phyloP scores from a whole-genome alignment of 1,140 invertebrate genomes.

The Philaenus spumarius region DNA sequence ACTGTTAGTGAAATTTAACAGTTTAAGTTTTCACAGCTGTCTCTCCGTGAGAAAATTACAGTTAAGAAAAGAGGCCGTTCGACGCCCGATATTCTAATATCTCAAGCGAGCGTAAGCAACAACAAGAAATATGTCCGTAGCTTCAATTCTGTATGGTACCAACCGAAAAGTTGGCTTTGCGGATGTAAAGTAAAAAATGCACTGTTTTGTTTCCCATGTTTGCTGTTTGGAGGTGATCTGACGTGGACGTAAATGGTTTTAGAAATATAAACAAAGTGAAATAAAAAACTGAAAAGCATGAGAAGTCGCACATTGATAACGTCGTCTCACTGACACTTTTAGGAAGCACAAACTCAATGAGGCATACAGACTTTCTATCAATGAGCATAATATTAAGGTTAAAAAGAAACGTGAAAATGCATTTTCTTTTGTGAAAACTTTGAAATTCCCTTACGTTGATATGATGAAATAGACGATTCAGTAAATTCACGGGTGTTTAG shows the following conservation, averaged over 20 bases:
- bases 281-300: conserved; percentile 21
- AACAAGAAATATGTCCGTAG: conserved; percentile 22
- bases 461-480: conserved; percentile 30
- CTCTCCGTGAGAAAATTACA: conserved; percentile 14
- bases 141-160: conserved; percentile 18
- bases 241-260: conserved; percentile 22
- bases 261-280: conserved; percentile 17
- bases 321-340: conserved; percentile 7
- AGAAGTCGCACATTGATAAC: conserved; percentile 13
- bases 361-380: conserved; percentile 6
- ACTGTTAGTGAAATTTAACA: not conserved
- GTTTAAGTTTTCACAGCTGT: not conserved
- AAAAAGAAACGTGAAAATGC: conserved; percentile 31
- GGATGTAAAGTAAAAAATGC: conserved; percentile 26
- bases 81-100: conserved; percentile 19
- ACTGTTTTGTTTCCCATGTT: conserved; percentile 28
- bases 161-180: conserved; percentile 21
- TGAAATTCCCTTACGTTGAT: conserved; percentile 29
- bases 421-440: conserved; percentile 34
- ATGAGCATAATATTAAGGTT: conserved; percentile 31
- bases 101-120: conserved; percentile 13
- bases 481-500: conserved; percentile 23
- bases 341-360: not conserved
- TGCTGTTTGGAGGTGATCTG: conserved; percentile 26
- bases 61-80: conserved; percentile 21